Evolutionary conservation across 2,113 vertebrate species (phyloP), one percentile per base, ranked within the genome.

Genomic region (Stomatorhinus ivindoensis): DNA sequence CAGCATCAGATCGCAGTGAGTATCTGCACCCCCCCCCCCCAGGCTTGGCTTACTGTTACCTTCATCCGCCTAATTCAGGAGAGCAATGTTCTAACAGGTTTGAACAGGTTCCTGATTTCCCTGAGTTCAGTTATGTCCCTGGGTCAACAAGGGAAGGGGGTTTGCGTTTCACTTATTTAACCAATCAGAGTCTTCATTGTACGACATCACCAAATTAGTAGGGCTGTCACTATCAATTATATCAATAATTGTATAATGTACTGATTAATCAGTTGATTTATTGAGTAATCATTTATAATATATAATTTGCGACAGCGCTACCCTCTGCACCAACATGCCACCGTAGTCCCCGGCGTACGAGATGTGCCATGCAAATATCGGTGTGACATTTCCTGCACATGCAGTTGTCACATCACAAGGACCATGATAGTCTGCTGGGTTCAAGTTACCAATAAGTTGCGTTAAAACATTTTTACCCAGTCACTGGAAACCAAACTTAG

Each of bases 1-100:
- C 91, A 94, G 85, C 88, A 96, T 98, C 92, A 96, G 88, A 93
- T 95, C 92, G 88, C 96, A 93, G 97, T 97, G 91, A 96, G 95
- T 89, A 19, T 0, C 0, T 1, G 17, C 55, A 9, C 31, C 7
- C 55, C 53, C 7, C 55, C 53, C 76, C 61, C 51, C 51, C 61
- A 44, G 21, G n/a, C 46, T 86, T 15, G 48, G 46, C 24, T 50
- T 31, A 8, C 35, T 19, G 35, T 80, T 53, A 86, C 6, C 85
- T 27, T 5, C n/a, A 8, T 53, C 48, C 48, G 15, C 35, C 13
- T 76, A 39, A 76, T 76, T 76, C 69, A 76, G 61, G 61, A 69
- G 61, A 13, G 61, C 13, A 19, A 17, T 65, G 61, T 48, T 50
- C 24, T 86, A 35, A 53, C 42, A 46, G 82, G 8, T 84, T 46